These are phyloP conservation scores for Acleris emargana DNA, from an alignment of 2,888 invertebrate genomes.

Conservation along the genomic window DNA sequence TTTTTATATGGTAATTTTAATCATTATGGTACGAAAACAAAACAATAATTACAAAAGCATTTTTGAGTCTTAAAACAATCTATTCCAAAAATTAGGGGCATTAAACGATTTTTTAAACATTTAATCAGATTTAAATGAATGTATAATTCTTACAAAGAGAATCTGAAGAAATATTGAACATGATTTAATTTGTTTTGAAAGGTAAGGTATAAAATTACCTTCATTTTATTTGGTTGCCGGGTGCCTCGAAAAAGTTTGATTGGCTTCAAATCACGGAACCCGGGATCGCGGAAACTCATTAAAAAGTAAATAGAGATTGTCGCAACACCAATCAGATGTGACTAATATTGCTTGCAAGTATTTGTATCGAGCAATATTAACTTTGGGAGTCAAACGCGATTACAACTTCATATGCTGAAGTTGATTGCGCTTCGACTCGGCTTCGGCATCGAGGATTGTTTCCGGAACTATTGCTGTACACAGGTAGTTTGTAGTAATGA, in stretches of 20 bases:
- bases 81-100: too few species aligned
- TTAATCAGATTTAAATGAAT: neutral
- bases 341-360: slow-evolving; percentile 42
- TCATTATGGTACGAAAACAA: too few species aligned
- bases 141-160: slow-evolving; percentile 14
- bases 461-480: slow-evolving; percentile 14
- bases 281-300: slow-evolving; percentile 74
- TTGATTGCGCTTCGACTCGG: slow-evolving; percentile 7
- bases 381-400: slow-evolving; percentile 21
- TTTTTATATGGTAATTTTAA: too few species aligned
- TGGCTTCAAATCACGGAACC: slow-evolving; percentile 75
- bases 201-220: slow-evolving; percentile 40
- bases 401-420: slow-evolving; percentile 24
- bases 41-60: too few species aligned
- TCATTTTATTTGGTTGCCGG: slow-evolving; percentile 51
- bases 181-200: slow-evolving; percentile 37
- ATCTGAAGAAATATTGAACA: slow-evolving; percentile 19
- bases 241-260: slow-evolving; percentile 76
- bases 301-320: slow-evolving; percentile 79
- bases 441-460: slow-evolving; percentile 11
- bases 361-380: slow-evolving; percentile 33
- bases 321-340: slow-evolving; percentile 70
- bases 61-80: too few species aligned
- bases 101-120: neutral
- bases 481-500: neutral